phyloP scores from a whole-genome alignment of 2,888 invertebrate genomes.

The Nomada hirtipes region DNA sequence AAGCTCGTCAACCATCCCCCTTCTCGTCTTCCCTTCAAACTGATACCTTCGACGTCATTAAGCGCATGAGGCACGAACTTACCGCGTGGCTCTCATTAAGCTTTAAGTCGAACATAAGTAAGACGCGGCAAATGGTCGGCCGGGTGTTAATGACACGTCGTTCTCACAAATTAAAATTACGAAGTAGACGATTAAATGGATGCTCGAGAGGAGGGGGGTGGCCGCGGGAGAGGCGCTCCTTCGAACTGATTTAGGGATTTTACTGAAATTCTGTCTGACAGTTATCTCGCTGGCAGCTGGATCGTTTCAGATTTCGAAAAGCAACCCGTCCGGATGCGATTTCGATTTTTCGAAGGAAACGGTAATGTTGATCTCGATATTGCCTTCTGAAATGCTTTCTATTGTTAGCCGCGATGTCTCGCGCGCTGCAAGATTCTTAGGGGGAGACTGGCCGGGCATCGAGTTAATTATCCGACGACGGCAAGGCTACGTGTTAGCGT shows the following conservation, averaged over 20 bases:
- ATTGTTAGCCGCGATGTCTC: slow-evolving; percentile 5
- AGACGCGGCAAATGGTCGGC: slow-evolving; percentile 64
- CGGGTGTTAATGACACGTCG: slow-evolving; percentile 61
- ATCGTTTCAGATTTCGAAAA: not conserved
- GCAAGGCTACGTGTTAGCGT: slow-evolving; percentile 59
- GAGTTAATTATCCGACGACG: slow-evolving; percentile 64
- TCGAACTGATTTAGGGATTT: slow-evolving; percentile 25
- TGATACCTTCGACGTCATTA: slow-evolving; percentile 74
- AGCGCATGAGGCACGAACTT: slow-evolving; percentile 58
- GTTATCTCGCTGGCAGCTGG: not conserved
- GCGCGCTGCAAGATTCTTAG: slow-evolving; percentile 44
- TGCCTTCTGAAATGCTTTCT: too few species aligned
- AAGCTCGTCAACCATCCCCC: slow-evolving; percentile 20
- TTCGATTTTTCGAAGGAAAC: not conserved
- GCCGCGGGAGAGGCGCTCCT: slow-evolving; percentile 10
- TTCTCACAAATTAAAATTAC: slow-evolving; percentile 63
- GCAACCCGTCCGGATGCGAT: not conserved
- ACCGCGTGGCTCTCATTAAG: slow-evolving; percentile 70
- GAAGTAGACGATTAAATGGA: slow-evolving; percentile 56
- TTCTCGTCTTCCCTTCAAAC: slow-evolving; percentile 56
- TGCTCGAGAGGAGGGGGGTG: not conserved
- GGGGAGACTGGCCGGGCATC: slow-evolving; percentile 37
- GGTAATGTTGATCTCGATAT: not conserved
- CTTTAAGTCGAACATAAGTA: slow-evolving; percentile 66
- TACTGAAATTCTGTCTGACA: slow-evolving; percentile 16